Base-by-base conservation (phyloP, 2,888 invertebrate species). In the Synanthedon andrenaeformis region DNA sequence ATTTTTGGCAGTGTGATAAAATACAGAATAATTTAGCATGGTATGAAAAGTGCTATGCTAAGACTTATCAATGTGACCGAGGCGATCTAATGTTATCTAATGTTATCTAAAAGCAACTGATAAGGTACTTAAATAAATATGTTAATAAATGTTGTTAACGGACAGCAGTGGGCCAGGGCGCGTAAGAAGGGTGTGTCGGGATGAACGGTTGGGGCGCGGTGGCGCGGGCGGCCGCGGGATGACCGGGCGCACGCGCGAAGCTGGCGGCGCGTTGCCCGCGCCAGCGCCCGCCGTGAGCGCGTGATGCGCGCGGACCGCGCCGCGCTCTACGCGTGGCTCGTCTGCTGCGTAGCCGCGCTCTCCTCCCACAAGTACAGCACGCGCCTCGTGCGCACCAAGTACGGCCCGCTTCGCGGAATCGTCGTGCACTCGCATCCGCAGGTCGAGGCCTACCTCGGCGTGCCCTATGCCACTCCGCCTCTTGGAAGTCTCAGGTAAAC, bases 391-490 rank as follows among this genome's bases (percentile, higher is more conserved):
- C 91, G 92, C 73, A 97, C 97, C 62, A 94, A 96, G 78, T 97
- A 96, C 89, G 97, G 97, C 42, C 92, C 93, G 57, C 84, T 97
- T 69, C 91, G 96, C 51, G 97, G 96, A 54, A 91, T 95, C 76
- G 91, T 95, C 64, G 92, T 95, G 53, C 93, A 94, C 71, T 91
- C 93, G 62, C 91, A 93, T 76, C 94, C 93, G 58, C 91, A 91
- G 58, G 96, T 97, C 63, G 97, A 97, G 83, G 95, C 95, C 14
- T 98, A 95, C 79, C 91, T 96, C 58, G 97, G 97, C 58, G 94
- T 98, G 63, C 97, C 96, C 49, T 98, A 97, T 87, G 97, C 97
- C 45, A 95, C 96, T 59, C 94, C 97, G 59, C 96, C 96, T 11
- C 90, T 94, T 62, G 96, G 96, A 64, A 93, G 94, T 72, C 90